Evolutionary conservation across 64 coral and sea anemone species (phyloP).

Genomic region (Orbicella faveolata): DNA sequence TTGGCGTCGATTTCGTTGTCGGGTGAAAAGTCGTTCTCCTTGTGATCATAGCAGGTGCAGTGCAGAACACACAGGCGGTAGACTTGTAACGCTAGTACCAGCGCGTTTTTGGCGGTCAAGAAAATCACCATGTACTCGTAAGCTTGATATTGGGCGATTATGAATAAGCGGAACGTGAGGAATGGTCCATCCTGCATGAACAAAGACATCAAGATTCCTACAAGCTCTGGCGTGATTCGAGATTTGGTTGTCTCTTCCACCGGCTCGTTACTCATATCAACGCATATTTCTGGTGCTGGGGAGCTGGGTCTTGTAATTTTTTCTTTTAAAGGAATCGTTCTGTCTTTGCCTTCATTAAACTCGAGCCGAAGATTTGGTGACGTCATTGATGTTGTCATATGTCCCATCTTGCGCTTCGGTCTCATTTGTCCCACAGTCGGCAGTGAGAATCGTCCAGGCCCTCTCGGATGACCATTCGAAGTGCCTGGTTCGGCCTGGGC

Average conservation of each 20-base stretch:
- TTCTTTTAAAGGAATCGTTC: neutral
- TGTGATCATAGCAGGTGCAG: conserved; percentile 83
- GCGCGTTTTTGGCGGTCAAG: conserved; percentile 83
- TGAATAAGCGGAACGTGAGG: conserved; percentile 83
- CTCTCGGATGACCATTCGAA: neutral
- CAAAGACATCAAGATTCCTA: conserved; percentile 71
- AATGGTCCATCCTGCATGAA: conserved; percentile 95
- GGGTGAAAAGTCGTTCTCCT: conserved; percentile 90
- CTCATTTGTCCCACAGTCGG: conserved; percentile 12
- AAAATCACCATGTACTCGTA: conserved; percentile 92
- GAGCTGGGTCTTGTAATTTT: neutral
- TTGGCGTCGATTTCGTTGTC: conserved; percentile 85
- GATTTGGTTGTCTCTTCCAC: conserved; percentile 33
- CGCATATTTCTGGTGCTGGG: neutral
- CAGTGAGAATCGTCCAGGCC: conserved; percentile 6
- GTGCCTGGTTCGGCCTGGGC: neutral
- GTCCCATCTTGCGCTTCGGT: neutral
- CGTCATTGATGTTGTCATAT: conserved; percentile 35
- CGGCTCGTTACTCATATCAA: neutral
- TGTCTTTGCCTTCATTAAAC: neutral
- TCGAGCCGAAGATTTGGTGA: conserved; percentile 23
- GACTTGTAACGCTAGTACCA: conserved; percentile 73
- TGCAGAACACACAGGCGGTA: conserved; percentile 79
- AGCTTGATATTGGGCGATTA: conserved; percentile 79
- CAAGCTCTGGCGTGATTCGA: conserved; percentile 70